These are phyloP conservation scores for Chiloscyllium punctatum DNA, from an alignment of 2,797 vertebrate species.

Conservation along the genomic window DNA sequence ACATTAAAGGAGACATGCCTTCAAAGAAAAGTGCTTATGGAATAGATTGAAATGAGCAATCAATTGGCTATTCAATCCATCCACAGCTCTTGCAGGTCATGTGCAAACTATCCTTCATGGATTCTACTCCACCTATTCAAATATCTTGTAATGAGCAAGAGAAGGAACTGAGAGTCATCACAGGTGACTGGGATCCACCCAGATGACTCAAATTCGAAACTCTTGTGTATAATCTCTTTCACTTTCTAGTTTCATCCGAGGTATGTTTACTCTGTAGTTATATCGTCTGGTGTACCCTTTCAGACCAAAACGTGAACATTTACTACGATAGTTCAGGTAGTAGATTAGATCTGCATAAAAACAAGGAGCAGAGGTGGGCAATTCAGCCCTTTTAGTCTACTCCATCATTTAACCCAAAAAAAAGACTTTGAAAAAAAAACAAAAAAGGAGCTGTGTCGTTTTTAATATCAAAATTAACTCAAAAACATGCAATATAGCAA, in stretches of 20 bases:
- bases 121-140: background rate
- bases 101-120: background rate
- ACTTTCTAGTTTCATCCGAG: background rate
- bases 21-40: background rate
- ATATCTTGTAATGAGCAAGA: background rate
- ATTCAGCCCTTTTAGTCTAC: too few relatives aligned
- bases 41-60: background rate
- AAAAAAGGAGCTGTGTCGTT: background rate
- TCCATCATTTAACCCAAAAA: background rate
- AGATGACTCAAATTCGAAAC: background rate
- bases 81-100: background rate
- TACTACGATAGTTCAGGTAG: too few relatives aligned
- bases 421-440: background rate
- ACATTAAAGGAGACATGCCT: background rate
- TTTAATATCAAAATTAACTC: background rate
- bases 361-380: too few relatives aligned
- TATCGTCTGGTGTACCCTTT: background rate
- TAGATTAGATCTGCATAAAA: too few relatives aligned
- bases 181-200: background rate
- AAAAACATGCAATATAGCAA: background rate
- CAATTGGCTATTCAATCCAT: background rate
- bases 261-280: background rate
- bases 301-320: background rate
- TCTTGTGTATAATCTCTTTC: background rate
- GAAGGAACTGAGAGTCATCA: too few relatives aligned